Percentiles rank a stretch among this genome's conserved stretches.
Conservation (phyloP, 64 coral and sea anemone species). For the Pachyseris speciosa region DNA sequence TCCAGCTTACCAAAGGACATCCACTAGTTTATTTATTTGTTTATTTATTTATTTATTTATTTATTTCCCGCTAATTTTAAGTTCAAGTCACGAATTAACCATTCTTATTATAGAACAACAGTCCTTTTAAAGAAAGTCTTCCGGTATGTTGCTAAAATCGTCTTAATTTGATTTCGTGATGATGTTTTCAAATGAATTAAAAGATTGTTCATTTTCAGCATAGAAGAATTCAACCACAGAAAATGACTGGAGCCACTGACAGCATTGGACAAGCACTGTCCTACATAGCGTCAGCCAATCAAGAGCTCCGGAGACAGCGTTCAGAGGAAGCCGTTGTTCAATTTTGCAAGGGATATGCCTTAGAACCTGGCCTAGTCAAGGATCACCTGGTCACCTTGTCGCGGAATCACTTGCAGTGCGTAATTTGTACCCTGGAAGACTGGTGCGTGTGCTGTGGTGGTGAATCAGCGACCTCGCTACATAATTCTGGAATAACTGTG, state of each 20-base stretch:
- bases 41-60: too few relatives aligned
- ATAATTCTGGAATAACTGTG: constrained; percentile 53
- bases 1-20: too few relatives aligned
- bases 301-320: constrained; percentile 55
- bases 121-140: too few relatives aligned
- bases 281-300: constrained; percentile 54
- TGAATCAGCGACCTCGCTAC: constrained; percentile 40
- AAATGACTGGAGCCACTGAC: neutral
- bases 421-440: constrained; percentile 81
- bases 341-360: constrained; percentile 68
- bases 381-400: constrained; percentile 69
- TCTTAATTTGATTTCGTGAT: too few relatives aligned
- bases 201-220: neutral
- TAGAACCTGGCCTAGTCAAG: constrained; percentile 53
- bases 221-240: neutral
- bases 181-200: too few relatives aligned
- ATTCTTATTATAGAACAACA: too few relatives aligned
- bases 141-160: too few relatives aligned
- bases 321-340: constrained; percentile 64
- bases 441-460: constrained; percentile 75
- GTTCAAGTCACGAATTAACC: too few relatives aligned
- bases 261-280: constrained; percentile 51
- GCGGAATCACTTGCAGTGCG: constrained; percentile 19
- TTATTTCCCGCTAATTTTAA: too few relatives aligned
- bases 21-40: too few relatives aligned